These are phyloP conservation scores for Halichoerus grypus DNA, from an alignment of 2,113 vertebrate species.

Conservation along the genomic window DNA sequence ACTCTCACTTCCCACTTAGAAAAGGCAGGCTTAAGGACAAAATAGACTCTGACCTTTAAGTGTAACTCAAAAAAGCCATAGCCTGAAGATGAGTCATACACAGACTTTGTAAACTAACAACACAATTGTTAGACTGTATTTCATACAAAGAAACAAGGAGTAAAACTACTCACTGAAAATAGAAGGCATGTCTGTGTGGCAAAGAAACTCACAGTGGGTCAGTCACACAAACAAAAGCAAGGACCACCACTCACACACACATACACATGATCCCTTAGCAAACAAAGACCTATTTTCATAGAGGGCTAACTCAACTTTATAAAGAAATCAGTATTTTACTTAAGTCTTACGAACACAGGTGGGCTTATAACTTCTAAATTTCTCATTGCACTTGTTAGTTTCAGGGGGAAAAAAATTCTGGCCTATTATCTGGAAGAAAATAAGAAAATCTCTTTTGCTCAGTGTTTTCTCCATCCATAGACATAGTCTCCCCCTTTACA, in stretches of 20 bases:
- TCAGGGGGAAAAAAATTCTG: constrained; percentile 1
- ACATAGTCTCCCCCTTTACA: constrained; percentile 22
- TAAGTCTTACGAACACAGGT: constrained; percentile 35
- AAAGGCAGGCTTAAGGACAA: constrained; percentile 78
- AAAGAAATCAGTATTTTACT: constrained; percentile 27
- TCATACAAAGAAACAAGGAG: constrained; percentile 60
- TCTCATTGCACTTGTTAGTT: constrained; percentile 13
- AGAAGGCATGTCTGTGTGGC: background rate
- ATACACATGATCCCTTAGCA: background rate
- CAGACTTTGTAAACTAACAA: constrained; percentile 61
- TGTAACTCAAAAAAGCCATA: constrained; percentile 65
- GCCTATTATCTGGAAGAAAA: background rate
- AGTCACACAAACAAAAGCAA: constrained; percentile 8
- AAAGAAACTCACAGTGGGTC: background rate
- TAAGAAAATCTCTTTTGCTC: constrained; percentile 30
- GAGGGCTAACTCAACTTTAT: background rate
- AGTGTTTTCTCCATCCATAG: background rate
- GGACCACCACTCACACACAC: background rate
- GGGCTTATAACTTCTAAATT: constrained; percentile 13
- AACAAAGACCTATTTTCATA: constrained; percentile 20
- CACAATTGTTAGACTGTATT: constrained; percentile 74
- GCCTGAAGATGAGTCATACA: constrained; percentile 76
- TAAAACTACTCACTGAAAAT: constrained; percentile 39
- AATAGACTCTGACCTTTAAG: constrained; percentile 78
- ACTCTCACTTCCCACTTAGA: constrained; percentile 66